These are phyloP conservation scores for Sebastes diaconus DNA, from an alignment of 2,797 vertebrate species.

Conservation along the genomic window DNA sequence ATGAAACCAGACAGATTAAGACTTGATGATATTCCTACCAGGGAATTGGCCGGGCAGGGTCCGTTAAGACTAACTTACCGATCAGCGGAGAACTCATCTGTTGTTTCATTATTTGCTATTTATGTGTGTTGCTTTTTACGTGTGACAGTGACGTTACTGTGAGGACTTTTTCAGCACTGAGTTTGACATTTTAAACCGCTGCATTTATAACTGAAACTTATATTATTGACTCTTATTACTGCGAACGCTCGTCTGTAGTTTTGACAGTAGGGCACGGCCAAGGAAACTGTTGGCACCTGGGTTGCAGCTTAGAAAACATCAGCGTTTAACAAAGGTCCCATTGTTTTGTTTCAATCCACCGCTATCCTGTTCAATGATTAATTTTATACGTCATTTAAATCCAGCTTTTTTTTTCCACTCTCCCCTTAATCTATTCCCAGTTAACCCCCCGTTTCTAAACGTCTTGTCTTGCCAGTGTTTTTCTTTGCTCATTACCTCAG, in stretches of 20 bases:
- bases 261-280: slow-evolving; percentile 9
- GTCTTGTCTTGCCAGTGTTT: slow-evolving; percentile 45
- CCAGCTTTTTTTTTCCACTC: background rate
- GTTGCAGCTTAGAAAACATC: slow-evolving; percentile 58
- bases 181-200: slow-evolving; percentile 32
- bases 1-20: slow-evolving; percentile 13
- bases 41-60: background rate
- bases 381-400: background rate
- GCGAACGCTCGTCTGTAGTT: slow-evolving; percentile 24
- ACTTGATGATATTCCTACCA: background rate
- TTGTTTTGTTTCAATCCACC: background rate
- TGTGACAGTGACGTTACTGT: slow-evolving; percentile 66
- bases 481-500: slow-evolving; percentile 46
- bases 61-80: background rate
- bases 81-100: slow-evolving; percentile 20
- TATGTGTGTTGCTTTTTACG: slow-evolving; percentile 47
- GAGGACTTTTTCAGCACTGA: slow-evolving; percentile 61
- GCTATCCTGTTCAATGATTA: background rate
- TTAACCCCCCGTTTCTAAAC: slow-evolving; percentile 15
- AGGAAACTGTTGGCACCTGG: slow-evolving; percentile 8
- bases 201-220: slow-evolving; percentile 46
- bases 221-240: slow-evolving; percentile 31
- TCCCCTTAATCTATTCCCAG: background rate
- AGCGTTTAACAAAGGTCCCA: slow-evolving; percentile 16
- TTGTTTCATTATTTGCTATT: slow-evolving; percentile 33